Percentiles rank a stretch among this genome's conserved stretches.
phyloP scores from a whole-genome alignment of 2,797 vertebrate species.

The Chloroceryle inda region DNA sequence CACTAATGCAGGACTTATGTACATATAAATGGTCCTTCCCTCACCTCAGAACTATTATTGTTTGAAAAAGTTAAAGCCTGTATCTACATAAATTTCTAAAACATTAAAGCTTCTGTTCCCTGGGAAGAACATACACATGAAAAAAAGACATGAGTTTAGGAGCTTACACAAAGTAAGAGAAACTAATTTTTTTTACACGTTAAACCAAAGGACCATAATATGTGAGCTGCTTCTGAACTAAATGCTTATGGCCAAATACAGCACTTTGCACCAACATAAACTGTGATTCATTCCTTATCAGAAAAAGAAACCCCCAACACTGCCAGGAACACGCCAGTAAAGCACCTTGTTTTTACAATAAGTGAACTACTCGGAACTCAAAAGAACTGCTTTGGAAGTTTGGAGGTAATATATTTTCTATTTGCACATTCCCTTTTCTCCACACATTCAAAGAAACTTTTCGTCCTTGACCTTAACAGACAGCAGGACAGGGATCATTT shows the following conservation, averaged over 20 bases:
- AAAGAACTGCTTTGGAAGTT: background rate
- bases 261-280: background rate
- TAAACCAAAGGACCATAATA: background rate
- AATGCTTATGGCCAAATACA: background rate
- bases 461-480: background rate
- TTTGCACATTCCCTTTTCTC: background rate
- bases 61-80: background rate
- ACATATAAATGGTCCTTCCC: background rate
- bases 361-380: background rate
- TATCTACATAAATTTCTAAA: background rate
- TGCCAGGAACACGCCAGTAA: background rate
- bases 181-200: background rate
- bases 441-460: background rate
- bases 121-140: background rate
- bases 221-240: background rate
- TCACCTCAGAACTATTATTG: background rate
- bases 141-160: background rate
- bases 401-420: background rate
- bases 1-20: background rate
- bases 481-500: background rate
- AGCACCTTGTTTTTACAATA: background rate
- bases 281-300: background rate
- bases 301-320: background rate
- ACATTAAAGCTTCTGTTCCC: background rate
- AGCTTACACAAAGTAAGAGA: background rate